These are phyloP conservation scores for Mungos mungo DNA, from an alignment of 2,113 vertebrate species.

Conservation along the genomic window DNA sequence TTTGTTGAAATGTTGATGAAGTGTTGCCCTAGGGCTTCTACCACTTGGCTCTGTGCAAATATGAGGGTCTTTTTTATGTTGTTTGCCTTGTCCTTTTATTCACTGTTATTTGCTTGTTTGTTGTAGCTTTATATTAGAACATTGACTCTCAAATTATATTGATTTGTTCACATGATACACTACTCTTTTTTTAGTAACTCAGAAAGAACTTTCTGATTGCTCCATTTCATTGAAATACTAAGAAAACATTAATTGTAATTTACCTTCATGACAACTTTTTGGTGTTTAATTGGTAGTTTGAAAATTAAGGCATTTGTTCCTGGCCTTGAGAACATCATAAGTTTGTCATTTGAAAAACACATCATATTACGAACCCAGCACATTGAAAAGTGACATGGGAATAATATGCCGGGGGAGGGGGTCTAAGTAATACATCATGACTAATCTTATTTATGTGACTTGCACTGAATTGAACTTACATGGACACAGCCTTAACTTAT, in stretches of 20 bases:
- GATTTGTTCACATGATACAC: constrained; percentile 13
- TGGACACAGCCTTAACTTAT: background rate
- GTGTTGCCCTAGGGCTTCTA: background rate
- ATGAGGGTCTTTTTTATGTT: background rate
- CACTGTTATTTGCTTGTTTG: background rate
- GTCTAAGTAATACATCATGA: background rate
- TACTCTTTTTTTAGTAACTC: constrained; percentile 27
- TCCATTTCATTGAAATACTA: constrained; percentile 46
- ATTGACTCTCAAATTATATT: background rate
- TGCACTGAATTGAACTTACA: background rate
- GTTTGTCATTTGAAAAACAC: background rate
- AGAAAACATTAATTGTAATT: constrained; percentile 45
- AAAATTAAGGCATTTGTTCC: background rate
- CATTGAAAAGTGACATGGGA: background rate
- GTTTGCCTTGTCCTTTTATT: background rate
- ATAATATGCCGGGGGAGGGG: background rate
- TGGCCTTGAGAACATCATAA: background rate
- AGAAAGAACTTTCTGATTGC: constrained; percentile 28
- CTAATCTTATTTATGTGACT: background rate
- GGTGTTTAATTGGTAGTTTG: constrained; percentile 1
- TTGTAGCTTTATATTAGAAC: background rate
- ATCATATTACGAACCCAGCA: background rate
- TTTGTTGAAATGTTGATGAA: background rate
- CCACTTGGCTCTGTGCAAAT: background rate
- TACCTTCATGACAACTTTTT: background rate